Evolutionary conservation across 2,888 invertebrate species (phyloP), one percentile per base, ranked within the genome.

Genomic region (Tortricodes alternella): DNA sequence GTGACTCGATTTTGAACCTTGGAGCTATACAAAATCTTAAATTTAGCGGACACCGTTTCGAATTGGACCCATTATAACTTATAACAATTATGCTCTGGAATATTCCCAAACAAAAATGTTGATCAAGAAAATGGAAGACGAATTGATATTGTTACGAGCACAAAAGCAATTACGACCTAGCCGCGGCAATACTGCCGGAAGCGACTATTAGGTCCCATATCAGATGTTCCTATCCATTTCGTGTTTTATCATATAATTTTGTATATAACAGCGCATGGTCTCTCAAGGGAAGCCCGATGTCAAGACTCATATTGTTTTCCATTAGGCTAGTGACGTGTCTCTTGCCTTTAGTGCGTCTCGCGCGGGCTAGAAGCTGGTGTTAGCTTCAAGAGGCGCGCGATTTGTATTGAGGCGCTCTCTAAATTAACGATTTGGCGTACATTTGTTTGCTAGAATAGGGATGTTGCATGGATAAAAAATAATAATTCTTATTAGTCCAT

Each of bases 291-390:
- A 37, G 56, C 44, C 49, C 49, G 49, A 56, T 50, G 56, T 56
- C 56, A 56, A 50, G 44, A 56, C 56, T 50, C 50, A 44, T 56
- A 50, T 50, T 56, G 56, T 56, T 56, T 56, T 56, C 56, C 56
- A 56, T 56, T 56, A 56, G 50, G 44, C 49, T 21, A 56, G 43
- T 56, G 56, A 56, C 56, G 50, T 50, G 56, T 56, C 56, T 56
- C 56, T 44, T 56, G 55, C 55, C 48, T 37, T 29, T 55, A 49
- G 49, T 49, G 29, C 56, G 56, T 50, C 50, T 49, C 44, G 37
- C 43, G 16, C 34, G 39, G 34, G 11, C 18, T 50, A 37, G 11
- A 9, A 32, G 7, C 11, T 13, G 56, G 38, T 44, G 3, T 13
- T 21, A 38, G 18, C 3, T 6, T 23, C 8, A 44, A 19, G 38